Conservation (phyloP, 1,140 invertebrate genomes). For the Bombyx mandarina region DNA sequence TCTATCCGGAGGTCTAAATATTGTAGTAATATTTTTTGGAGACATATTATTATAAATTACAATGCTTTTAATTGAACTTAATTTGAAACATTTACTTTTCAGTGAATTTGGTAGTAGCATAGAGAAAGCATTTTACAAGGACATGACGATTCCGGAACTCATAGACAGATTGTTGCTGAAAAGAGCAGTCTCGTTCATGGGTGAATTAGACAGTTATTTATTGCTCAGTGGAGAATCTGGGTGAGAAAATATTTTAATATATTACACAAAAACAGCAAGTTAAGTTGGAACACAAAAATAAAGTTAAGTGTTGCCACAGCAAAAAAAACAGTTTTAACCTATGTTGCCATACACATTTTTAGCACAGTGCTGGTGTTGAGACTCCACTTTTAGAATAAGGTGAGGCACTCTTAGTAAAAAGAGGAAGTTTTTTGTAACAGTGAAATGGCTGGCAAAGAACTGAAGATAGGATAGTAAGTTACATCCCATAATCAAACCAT, state of each 20-base stretch:
- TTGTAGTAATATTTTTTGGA: not conserved
- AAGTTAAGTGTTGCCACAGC: too few relatives aligned
- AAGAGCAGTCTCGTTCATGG: slow-evolving; percentile 71
- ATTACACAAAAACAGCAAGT: too few relatives aligned
- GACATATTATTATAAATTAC: not conserved
- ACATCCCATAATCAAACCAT: not conserved
- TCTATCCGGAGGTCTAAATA: not conserved
- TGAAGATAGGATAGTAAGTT: not conserved
- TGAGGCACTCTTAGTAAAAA: too few relatives aligned
- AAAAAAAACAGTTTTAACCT: too few relatives aligned
- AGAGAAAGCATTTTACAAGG: slow-evolving; percentile 71
- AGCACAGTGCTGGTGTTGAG: too few relatives aligned
- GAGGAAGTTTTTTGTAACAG: too few relatives aligned
- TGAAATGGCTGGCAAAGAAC: too few relatives aligned
- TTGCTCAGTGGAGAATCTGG: slow-evolving; percentile 67
- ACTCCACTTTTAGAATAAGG: too few relatives aligned
- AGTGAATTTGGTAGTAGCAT: slow-evolving; percentile 66
- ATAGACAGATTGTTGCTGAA: slow-evolving; percentile 73
- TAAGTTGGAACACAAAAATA: too few relatives aligned
- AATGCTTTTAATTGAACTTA: not conserved
- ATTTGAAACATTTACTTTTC: not conserved
- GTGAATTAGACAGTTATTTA: slow-evolving; percentile 63
- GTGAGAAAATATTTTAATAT: slow-evolving; percentile 18
- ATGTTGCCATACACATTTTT: too few relatives aligned
- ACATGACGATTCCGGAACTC: slow-evolving; percentile 71